Base-by-base conservation (phyloP, 2,113 vertebrate species). In the Suncus etruscus region DNA sequence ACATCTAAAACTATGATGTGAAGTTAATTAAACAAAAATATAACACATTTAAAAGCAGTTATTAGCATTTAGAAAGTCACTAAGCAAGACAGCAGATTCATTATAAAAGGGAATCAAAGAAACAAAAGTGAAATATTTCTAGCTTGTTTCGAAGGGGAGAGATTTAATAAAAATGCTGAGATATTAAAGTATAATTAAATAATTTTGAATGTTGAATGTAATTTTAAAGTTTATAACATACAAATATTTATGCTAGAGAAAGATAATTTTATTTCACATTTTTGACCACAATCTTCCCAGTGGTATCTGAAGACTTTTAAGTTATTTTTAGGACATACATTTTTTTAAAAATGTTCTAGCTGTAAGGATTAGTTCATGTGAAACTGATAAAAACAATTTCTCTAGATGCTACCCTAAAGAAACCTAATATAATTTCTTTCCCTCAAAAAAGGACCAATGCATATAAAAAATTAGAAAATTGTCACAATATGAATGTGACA, bases 71-170 rank as follows among this genome's bases (percentile, higher is more conserved):
- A 81, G 24, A 65, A 84, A 54, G n/a, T 51, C 3, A 31, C 14
- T 81, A 12, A 10, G 11, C 32, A 61, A 80, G 25, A 0, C 20
- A 45, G 0, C 1, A 51, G 25, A 72, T 18, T 63, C 10, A 63
- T 27, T 25, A 3, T 51, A 29, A 6, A 0, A 6, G 47, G 1
- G 11, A 79, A 72, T 3, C 2, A 14, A 68, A 76, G 27, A 16
- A 20, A 63, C 11, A 32, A 5, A 66, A 86, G 22, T 50, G 4
- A 11, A 73, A 25, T n/a, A 74, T 24, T 8, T 8, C 4, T 32
- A 50, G 12, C 0, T 72, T 24, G 0, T 22, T 31, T 61, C 32
- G 29, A 2, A 10, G 7, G 31, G 0, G 1, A 18, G 1, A 81
- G 8, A 2, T 65, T 14, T 3, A 18, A 2, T 1, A 14, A 7